These are phyloP conservation scores for Lagenorhynchus albirostris DNA, from an alignment of 2,113 vertebrate species.

Conservation along the genomic window DNA sequence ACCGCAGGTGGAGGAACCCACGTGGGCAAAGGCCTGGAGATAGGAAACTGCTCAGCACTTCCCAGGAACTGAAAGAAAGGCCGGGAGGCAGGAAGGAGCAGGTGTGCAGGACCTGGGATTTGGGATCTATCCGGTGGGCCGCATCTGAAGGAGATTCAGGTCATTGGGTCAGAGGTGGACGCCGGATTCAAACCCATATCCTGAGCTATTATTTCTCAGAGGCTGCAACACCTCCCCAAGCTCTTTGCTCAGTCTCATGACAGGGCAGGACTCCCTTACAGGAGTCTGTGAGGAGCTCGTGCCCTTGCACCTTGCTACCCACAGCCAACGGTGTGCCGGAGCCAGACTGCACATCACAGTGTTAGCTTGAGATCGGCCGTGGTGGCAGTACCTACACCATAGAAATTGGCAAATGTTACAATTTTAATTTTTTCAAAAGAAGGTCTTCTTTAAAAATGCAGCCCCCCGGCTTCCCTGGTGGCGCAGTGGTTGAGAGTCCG, in stretches of 20 bases:
- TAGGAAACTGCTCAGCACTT: background rate
- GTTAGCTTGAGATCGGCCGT: background rate
- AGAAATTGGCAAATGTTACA: background rate
- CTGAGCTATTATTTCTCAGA: background rate
- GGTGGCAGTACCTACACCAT: too few relatives aligned
- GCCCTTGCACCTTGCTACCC: background rate
- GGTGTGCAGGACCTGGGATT: background rate
- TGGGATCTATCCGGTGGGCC: background rate
- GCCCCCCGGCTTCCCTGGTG: too few relatives aligned
- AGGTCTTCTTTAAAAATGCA: background rate
- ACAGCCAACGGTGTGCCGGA: fast-evolving
- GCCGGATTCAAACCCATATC: background rate
- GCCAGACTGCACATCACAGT: fast-evolving
- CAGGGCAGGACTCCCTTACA: background rate
- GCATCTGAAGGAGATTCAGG: background rate
- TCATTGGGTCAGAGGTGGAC: background rate
- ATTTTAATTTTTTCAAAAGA: background rate
- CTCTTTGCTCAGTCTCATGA: fast-evolving
- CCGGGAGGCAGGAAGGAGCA: background rate
- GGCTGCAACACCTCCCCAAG: too few relatives aligned
- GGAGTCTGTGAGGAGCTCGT: background rate
- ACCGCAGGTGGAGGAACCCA: background rate
- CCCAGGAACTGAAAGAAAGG: background rate
- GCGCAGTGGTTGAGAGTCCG: too few relatives aligned
- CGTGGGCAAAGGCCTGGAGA: background rate